These are phyloP conservation scores for Yponomeuta malinellus DNA, from an alignment of 2,888 invertebrate species.

Conservation along the genomic window DNA sequence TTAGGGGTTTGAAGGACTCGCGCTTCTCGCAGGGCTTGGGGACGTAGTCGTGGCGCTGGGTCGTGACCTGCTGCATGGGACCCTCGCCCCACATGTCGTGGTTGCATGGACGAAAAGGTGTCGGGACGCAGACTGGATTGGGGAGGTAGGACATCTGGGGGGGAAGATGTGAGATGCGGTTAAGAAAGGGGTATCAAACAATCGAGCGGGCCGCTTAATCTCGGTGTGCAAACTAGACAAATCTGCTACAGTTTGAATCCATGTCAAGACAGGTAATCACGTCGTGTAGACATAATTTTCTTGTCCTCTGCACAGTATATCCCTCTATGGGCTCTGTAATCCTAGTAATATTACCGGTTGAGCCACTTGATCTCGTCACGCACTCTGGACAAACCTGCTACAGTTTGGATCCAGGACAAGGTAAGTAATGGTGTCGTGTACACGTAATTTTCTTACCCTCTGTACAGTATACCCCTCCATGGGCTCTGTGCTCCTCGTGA, in stretches of 20 bases:
- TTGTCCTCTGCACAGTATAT: no score
- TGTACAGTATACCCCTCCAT: conserved; percentile 61
- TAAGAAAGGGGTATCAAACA: background rate
- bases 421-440: no score
- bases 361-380: no score
- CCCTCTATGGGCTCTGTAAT: no score
- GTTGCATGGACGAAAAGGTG: conserved; percentile 78
- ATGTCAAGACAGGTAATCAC: no score
- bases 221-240: no score
- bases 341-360: no score
- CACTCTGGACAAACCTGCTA: no score
- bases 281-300: no score
- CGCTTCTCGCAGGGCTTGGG: conserved; percentile 76
- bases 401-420: no score
- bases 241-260: no score
- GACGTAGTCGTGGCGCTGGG: conserved; percentile 84
- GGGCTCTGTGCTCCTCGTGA: conserved; percentile 60
- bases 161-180: conserved; percentile 14
- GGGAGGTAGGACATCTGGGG: conserved; percentile 75
- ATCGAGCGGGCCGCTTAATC: no score
- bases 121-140: conserved; percentile 73
- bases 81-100: conserved; percentile 79
- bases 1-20: conserved; percentile 54
- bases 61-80: conserved; percentile 84
- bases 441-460: conserved; percentile 14